These are phyloP conservation scores for Porites cylindrica DNA, from an alignment of 92 coral and sea anemone species.

Conservation along the genomic window DNA sequence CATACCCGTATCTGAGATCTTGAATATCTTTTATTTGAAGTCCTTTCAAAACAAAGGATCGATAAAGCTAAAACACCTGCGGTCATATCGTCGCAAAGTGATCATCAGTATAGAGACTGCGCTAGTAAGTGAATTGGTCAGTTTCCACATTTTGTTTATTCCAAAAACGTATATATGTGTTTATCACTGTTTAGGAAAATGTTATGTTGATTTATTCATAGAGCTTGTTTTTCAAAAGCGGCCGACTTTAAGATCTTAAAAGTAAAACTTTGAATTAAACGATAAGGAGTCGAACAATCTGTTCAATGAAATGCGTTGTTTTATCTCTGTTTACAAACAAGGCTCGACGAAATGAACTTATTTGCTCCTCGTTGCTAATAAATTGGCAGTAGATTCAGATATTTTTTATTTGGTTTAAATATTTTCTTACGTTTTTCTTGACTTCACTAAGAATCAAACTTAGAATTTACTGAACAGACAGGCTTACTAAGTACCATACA, in stretches of 20 bases:
- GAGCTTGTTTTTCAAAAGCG: too few relatives aligned
- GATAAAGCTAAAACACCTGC: not conserved
- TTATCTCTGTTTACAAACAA: too few relatives aligned
- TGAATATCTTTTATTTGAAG: not conserved
- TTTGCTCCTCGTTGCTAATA: not conserved
- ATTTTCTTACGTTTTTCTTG: too few relatives aligned
- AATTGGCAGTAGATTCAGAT: not conserved
- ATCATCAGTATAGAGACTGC: too few relatives aligned
- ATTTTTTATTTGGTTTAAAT: not conserved
- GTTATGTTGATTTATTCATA: not conserved
- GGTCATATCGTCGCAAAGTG: not conserved
- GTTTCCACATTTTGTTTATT: not conserved
- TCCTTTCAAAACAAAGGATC: too few relatives aligned
- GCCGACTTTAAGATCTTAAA: not conserved
- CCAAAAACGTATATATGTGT: not conserved
- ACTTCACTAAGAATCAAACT: not conserved
- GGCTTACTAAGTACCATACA: too few relatives aligned
- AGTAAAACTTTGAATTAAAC: not conserved
- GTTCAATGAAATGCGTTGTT: not conserved
- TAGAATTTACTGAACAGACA: too few relatives aligned
- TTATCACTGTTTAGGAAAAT: not conserved
- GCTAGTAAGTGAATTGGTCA: too few relatives aligned
- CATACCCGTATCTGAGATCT: not conserved
- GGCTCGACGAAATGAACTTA: not conserved
- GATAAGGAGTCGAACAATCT: not conserved